Evolutionary conservation across 2,113 vertebrate genomes (phyloP), one percentile per base, ranked within the genome.

Genomic region (Hyperopisus bebe): DNA sequence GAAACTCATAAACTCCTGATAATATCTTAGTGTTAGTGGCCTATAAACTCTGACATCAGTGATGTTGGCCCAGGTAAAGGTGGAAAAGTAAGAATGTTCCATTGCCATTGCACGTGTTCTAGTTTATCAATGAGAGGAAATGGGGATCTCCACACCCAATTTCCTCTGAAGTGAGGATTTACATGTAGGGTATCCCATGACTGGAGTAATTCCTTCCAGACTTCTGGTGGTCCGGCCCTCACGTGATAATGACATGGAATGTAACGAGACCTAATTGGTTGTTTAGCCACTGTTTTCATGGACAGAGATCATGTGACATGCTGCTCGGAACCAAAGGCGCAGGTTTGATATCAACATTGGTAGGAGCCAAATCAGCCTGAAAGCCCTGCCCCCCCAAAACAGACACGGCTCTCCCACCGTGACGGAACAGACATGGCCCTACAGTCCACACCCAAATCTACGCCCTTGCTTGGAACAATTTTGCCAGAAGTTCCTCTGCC

Each of bases 131-230:
- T 94, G 94, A 95, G 96, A 98, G 98, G 98, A 99, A 99, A 99
- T 99, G 97, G 97, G n/a, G 97, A 99, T 98, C 97, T 98, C 99
- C 98, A 99, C 98, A 99, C 98, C 97, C 98, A 99, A 99, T 99
- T 99, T 99, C 98, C 99, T 96, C 97, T 96, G 97, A 97, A 98
- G 97, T 97, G 97, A 98, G 97, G 97, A 96, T 98, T 97, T 97
- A 97, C 97, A 97, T 96, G 96, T 96, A 97, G 95, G 91, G 97
- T 97, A 97, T 96, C 97, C 95, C 94, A 95, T 98, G 98, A 98
- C 98, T 97, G 95, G 91, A n/a, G 93, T 98, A 98, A 99, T 97
- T 97, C 97, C 97, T 97, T 97, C 97, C 98, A 98, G 97, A 96
- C 97, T 97, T 97, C 97, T 98, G 98, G 97, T 97, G 97, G 98